A percentile compares a stretch with the other conserved stretches of the same genome.
Evolutionary conservation across 2,113 vertebrate genomes (phyloP).

Genomic region (Calonectris borealis): DNA sequence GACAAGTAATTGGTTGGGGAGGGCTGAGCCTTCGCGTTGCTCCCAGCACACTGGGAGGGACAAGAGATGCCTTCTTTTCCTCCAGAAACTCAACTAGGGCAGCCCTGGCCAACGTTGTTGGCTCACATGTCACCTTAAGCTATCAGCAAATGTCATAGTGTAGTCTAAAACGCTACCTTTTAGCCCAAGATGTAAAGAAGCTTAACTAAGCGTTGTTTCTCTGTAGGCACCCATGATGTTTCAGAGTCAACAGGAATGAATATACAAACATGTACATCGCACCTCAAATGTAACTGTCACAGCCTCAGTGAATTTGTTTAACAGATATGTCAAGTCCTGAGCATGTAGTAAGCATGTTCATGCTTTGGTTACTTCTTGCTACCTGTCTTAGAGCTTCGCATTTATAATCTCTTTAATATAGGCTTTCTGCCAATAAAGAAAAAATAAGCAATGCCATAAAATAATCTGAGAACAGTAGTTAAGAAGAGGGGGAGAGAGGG

Average conservation of each 20-base stretch:
- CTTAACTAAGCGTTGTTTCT: constrained; percentile 59
- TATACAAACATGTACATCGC: constrained; percentile 51
- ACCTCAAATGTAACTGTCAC: constrained; percentile 68
- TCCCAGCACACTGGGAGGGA: not conserved
- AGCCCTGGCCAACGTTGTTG: not conserved
- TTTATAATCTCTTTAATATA: constrained; percentile 25
- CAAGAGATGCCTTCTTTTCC: not conserved
- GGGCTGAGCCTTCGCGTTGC: not conserved
- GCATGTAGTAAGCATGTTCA: constrained; percentile 64
- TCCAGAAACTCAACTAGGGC: not conserved
- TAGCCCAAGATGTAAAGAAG: constrained; percentile 33
- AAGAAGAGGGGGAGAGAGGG: constrained; percentile 10
- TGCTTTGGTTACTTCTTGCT: constrained; percentile 61
- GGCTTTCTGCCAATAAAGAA: constrained; percentile 28
- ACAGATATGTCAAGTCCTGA: constrained; percentile 65
- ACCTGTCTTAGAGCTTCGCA: constrained; percentile 39
- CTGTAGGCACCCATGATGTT: constrained; percentile 61
- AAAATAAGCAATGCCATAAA: not conserved
- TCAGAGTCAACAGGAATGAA: constrained; percentile 61
- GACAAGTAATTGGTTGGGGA: not conserved
- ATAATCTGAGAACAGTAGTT: not conserved
- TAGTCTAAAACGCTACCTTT: not conserved
- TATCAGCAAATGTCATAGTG: not conserved
- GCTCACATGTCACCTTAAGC: not conserved
- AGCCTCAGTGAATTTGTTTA: constrained; percentile 67